phyloP scores from a whole-genome alignment of 2,888 invertebrate genomes.

The Himalopsyche kuldschensis region DNA sequence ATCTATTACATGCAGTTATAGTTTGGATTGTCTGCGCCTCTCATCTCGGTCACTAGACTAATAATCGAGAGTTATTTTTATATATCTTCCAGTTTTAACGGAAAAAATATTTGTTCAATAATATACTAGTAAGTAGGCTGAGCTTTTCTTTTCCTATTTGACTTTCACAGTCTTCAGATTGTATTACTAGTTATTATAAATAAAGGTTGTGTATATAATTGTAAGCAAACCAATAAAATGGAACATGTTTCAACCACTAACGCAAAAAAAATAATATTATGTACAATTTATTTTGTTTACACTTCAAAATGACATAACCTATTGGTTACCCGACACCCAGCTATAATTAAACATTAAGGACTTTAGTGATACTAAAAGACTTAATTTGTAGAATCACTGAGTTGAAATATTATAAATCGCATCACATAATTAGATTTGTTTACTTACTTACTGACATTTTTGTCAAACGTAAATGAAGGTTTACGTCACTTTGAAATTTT shows the following conservation, averaged over 20 bases:
- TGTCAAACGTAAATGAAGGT: not conserved
- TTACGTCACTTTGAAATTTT: not conserved
- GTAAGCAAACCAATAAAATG: too few species aligned
- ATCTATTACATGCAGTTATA: too few species aligned
- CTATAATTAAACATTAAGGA: not conserved
- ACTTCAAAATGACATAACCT: slow-evolving; percentile 42
- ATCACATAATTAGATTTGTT: not conserved
- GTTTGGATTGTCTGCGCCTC: too few species aligned
- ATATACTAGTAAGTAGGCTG: too few species aligned
- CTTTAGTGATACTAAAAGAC: not conserved
- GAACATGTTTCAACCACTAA: not conserved
- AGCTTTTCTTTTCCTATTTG: too few species aligned
- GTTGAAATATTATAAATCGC: not conserved
- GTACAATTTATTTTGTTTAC: slow-evolving; percentile 3
- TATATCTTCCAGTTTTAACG: not conserved
- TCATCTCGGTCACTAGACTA: too few species aligned
- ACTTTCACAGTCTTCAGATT: too few species aligned
- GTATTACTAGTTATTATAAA: too few species aligned
- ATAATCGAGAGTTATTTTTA: too few species aligned
- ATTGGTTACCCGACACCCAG: not conserved
- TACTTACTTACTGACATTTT: not conserved
- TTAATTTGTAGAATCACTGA: not conserved
- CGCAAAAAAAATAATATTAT: not conserved
- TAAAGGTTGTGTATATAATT: too few species aligned
- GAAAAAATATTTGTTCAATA: not conserved